These are phyloP conservation scores for Patiria miniata DNA, from an alignment of 35 echinoderm and acorn worm species.

Conservation along the genomic window DNA sequence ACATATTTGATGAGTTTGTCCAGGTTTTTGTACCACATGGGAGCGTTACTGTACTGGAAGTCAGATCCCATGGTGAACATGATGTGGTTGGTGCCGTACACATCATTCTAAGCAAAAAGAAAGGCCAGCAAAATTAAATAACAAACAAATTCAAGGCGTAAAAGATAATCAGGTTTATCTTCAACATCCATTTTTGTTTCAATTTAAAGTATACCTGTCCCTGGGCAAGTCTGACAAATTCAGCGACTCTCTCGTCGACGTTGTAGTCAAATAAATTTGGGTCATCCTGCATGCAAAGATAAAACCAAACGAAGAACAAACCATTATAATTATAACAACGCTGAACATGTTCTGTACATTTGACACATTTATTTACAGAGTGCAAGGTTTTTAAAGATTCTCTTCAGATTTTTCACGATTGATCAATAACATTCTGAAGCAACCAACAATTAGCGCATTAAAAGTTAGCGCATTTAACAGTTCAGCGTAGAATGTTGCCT, in stretches of 20 bases:
- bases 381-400: background rate
- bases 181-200: too few relatives aligned
- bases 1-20: constrained; percentile 97
- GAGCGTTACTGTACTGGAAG: constrained; percentile 98
- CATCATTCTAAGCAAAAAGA: constrained; percentile 47
- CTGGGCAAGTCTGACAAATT: constrained; percentile 71
- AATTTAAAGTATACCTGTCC: too few relatives aligned
- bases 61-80: constrained; percentile 98
- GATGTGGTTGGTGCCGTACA: constrained; percentile 87
- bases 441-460: too few relatives aligned
- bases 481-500: too few relatives aligned
- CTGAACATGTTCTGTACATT: background rate
- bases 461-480: too few relatives aligned
- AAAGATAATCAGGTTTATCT: too few relatives aligned
- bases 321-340: background rate
- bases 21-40: constrained; percentile 90
- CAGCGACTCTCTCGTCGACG: constrained; percentile 83
- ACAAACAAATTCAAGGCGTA: too few relatives aligned
- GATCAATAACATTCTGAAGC: too few relatives aligned
- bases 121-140: background rate
- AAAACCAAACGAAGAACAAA: constrained; percentile 12
- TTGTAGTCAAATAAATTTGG: constrained; percentile 93
- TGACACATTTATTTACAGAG: background rate
- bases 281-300: constrained; percentile 78
- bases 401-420: too few relatives aligned